phyloP scores from a whole-genome alignment of 2,797 vertebrate species.

The Acridotheres tristis region DNA sequence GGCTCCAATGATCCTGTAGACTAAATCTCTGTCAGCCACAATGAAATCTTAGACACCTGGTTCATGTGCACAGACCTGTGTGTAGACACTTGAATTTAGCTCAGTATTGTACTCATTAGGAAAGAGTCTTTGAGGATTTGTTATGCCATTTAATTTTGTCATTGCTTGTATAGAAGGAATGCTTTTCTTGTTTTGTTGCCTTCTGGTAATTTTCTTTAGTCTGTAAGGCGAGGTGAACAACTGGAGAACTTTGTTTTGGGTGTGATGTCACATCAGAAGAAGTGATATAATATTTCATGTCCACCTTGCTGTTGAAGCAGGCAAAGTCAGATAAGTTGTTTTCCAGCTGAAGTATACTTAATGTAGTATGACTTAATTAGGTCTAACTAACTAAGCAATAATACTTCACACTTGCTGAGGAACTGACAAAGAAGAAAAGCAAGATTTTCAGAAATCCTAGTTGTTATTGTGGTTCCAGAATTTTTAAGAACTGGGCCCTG shows the following conservation, averaged over 20 bases:
- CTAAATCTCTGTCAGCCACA: not conserved
- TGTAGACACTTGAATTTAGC: not conserved
- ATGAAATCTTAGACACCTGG: not conserved
- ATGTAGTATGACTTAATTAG: not conserved
- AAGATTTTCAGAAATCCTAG: not conserved
- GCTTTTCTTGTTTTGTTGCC: not conserved
- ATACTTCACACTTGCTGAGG: not conserved
- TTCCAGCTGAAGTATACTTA: not conserved
- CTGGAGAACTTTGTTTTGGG: not conserved
- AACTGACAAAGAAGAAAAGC: not conserved
- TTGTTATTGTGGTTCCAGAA: not conserved
- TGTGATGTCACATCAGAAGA: not conserved
- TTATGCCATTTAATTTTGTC: not conserved
- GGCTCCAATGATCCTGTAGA: not conserved
- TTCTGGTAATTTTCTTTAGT: not conserved
- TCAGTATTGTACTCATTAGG: not conserved
- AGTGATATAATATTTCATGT: not conserved
- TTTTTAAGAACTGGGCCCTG: not conserved
- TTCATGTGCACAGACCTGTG: not conserved
- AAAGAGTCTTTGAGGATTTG: not conserved
- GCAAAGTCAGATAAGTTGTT: not conserved
- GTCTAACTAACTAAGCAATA: not conserved
- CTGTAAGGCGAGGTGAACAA: not conserved
- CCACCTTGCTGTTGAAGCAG: not conserved
- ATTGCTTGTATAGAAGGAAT: not conserved